A percentile compares a stretch with the other conserved stretches of the same genome.
Conservation (phyloP, 2,888 invertebrate species). For the Drosophila picticornis region DNA sequence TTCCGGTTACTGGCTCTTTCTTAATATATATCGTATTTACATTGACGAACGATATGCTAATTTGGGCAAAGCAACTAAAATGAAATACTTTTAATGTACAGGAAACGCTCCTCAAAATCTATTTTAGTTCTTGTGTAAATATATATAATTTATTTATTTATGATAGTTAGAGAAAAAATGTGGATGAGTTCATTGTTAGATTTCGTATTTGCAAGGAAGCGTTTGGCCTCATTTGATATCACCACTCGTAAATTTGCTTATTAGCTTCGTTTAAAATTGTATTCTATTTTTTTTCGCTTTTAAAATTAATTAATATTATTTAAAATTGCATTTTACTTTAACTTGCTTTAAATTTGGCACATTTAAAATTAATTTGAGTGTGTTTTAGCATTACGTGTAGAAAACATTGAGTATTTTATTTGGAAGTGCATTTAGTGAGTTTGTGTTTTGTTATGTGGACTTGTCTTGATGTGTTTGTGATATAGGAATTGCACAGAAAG, state of each 20-base stretch:
- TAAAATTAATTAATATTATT: conserved; percentile 44
- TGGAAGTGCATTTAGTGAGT: conserved; percentile 70
- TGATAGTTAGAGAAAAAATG: conserved; percentile 28
- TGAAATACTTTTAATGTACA: conserved; percentile 62
- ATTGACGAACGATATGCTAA: conserved; percentile 43
- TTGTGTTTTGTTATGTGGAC: conserved; percentile 32
- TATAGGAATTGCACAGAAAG: conserved; percentile 82
- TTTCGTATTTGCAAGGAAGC: conserved; percentile 64
- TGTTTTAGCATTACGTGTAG: conserved; percentile 41
- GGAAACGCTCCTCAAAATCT: conserved; percentile 51
- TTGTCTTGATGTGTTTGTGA: conserved; percentile 45
- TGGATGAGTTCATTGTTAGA: conserved; percentile 40
- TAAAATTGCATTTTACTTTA: conserved; percentile 48
- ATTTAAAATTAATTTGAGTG: conserved; percentile 78
- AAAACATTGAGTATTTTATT: conserved; percentile 74
- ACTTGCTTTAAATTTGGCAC: conserved; percentile 68
- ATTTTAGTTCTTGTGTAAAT: conserved; percentile 5
- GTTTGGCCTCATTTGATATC: conserved; percentile 79
- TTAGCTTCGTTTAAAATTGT: conserved; percentile 71
- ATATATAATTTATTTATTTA: conserved; percentile 13
- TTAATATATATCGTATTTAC: conserved; percentile 28
- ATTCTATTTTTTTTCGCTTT: conserved; percentile 10
- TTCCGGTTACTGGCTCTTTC: conserved; percentile 18
- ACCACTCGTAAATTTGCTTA: conserved; percentile 73
- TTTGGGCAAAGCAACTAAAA: conserved; percentile 59